Conservation (phyloP, 1,140 invertebrate genomes). For the Euwallacea fornicatus region DNA sequence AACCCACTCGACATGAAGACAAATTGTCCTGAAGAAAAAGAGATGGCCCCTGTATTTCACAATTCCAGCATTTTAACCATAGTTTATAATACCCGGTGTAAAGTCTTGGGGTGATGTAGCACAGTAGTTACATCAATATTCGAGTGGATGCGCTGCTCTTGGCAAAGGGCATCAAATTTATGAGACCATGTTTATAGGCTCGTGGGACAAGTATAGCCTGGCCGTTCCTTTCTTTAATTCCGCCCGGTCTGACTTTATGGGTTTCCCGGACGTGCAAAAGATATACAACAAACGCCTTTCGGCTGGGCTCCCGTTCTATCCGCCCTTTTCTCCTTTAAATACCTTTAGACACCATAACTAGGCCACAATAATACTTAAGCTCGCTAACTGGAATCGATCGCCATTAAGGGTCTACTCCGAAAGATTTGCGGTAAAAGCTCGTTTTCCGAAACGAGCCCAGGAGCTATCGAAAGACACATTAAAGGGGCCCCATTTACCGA, state of each 20-base stretch:
- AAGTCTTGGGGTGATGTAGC: slow-evolving; percentile 42
- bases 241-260: slow-evolving; percentile 41
- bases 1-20: not conserved
- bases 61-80: slow-evolving; percentile 31
- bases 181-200: slow-evolving; percentile 46
- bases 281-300: slow-evolving; percentile 35
- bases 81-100: slow-evolving; percentile 38
- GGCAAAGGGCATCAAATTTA: slow-evolving; percentile 47
- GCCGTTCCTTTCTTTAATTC: slow-evolving; percentile 45
- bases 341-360: not conserved
- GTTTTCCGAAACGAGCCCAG: too few relatives aligned
- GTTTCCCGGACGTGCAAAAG: slow-evolving; percentile 41
- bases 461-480: not conserved
- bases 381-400: too few relatives aligned
- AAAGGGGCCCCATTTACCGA: slow-evolving; percentile 22
- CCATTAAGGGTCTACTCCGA: too few relatives aligned
- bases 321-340: slow-evolving; percentile 1
- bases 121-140: slow-evolving; percentile 46
- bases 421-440: too few relatives aligned
- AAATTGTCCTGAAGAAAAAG: slow-evolving; percentile 1
- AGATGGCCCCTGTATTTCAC: slow-evolving; percentile 18
- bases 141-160: slow-evolving; percentile 38
- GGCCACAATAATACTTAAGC: too few relatives aligned
- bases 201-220: slow-evolving; percentile 39
- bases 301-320: slow-evolving; percentile 1